Percentiles rank a stretch among this genome's conserved stretches.
These are phyloP conservation scores for Euclidia mi DNA, from an alignment of 2,888 invertebrate species.

Conservation along the genomic window DNA sequence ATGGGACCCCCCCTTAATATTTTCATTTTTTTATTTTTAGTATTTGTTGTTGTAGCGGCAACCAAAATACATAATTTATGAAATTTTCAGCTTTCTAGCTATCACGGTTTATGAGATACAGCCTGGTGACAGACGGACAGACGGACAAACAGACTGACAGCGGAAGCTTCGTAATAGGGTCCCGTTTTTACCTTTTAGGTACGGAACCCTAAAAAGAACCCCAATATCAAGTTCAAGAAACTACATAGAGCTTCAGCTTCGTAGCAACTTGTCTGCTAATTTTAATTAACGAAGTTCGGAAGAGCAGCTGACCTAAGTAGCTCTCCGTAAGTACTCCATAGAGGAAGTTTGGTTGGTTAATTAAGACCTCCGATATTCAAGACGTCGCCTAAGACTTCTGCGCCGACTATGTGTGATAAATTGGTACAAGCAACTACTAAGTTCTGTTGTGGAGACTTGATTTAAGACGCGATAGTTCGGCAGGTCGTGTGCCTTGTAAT, in stretches of 20 bases:
- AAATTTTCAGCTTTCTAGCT: no score
- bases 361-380: constrained; percentile 41
- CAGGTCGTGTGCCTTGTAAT: no score
- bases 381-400: constrained; percentile 22
- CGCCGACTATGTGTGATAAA: constrained; percentile 12
- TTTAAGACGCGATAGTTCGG: neutral
- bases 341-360: constrained; percentile 51
- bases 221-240: neutral
- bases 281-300: constrained; percentile 38
- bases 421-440: constrained; percentile 1
- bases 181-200: no score
- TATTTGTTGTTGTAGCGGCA: no score
- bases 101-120: no score
- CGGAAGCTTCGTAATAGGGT: no score
- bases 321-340: constrained; percentile 26
- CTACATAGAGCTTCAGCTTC: neutral
- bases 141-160: no score
- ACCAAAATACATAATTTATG: no score
- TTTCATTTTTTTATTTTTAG: no score
- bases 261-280: constrained; percentile 11
- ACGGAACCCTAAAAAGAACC: neutral
- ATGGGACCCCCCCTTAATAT: no score
- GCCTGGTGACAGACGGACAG: no score
- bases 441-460: constrained; percentile 1
- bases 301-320: constrained; percentile 36